Percentiles rank a stretch among this genome's conserved stretches.
These are phyloP conservation scores for Lumbricus terrestris DNA, from an alignment of 2,888 invertebrate species.

Conservation along the genomic window DNA sequence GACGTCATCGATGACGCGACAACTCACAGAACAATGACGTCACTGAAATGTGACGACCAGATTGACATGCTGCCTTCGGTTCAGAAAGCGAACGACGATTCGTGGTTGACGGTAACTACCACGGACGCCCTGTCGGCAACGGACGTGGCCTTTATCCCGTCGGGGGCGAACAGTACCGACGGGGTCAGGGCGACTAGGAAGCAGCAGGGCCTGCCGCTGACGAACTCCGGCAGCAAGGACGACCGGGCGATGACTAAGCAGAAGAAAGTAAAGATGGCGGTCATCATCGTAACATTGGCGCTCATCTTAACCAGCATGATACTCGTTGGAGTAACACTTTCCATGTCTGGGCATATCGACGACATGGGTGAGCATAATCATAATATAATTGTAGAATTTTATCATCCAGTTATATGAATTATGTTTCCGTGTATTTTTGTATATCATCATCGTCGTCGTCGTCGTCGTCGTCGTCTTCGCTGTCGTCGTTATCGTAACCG, in stretches of 20 bases:
- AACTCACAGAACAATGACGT: neutral
- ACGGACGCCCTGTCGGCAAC: neutral
- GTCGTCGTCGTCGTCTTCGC: neutral
- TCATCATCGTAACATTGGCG: constrained; percentile 6
- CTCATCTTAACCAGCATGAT: constrained; percentile 22
- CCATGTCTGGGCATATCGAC: constrained; percentile 24
- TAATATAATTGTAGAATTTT: too few species aligned
- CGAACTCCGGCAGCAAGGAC: neutral
- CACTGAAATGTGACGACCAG: constrained; percentile 12
- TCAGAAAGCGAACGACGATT: neutral
- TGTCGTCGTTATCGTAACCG: neutral
- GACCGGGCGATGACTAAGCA: constrained; percentile 17
- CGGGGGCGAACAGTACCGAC: neutral
- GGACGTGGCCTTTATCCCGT: neutral
- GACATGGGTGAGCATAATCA: constrained; percentile 9
- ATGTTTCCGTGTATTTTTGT: neutral
- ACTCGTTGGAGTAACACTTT: constrained; percentile 24
- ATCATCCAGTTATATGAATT: neutral
- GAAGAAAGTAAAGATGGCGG: constrained; percentile 19
- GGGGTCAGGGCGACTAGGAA: neutral
- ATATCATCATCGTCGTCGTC: neutral
- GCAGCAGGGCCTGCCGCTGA: too few species aligned
- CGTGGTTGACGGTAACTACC: neutral
- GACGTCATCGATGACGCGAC: neutral
- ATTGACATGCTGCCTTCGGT: constrained; percentile 15